Conservation (phyloP, 2,888 invertebrate genomes). For the Lasioglossum malachurum region DNA sequence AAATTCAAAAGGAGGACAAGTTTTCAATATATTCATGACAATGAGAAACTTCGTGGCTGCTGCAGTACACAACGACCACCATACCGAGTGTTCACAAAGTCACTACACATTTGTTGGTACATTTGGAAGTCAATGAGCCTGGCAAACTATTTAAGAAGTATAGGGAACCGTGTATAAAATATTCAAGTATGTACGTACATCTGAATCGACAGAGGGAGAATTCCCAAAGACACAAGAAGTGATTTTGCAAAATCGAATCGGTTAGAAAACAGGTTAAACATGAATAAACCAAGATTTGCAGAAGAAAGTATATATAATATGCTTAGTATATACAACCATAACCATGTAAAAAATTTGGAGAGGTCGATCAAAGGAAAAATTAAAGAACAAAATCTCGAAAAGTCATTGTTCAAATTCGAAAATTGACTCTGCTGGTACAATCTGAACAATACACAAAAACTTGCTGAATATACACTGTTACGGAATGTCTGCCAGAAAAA, state of each 20-base stretch:
- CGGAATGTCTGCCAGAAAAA: too few species aligned
- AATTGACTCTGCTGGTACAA: not conserved
- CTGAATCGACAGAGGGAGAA: not conserved
- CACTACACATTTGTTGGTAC: not conserved
- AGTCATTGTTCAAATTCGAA: too few species aligned
- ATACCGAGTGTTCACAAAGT: not conserved
- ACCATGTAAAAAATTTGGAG: too few species aligned
- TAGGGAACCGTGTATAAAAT: not conserved
- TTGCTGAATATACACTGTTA: too few species aligned
- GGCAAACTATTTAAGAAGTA: conserved; percentile 1
- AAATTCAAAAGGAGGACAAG: not conserved
- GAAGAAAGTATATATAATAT: too few species aligned
- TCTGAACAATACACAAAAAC: too few species aligned
- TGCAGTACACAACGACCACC: not conserved
- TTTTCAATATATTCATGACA: conserved; percentile 13
- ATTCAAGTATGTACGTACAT: not conserved
- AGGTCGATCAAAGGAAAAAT: too few species aligned
- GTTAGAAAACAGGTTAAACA: not conserved
- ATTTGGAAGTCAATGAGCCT: not conserved
- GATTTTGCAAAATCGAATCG: not conserved
- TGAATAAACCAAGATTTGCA: too few species aligned
- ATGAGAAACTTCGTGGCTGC: not conserved
- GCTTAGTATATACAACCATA: too few species aligned
- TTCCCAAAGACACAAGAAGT: not conserved
- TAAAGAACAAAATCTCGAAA: too few species aligned